Evolutionary conservation across 92 coral and sea anemone species (phyloP).

Genomic region (Umimayanthus chanpuru): DNA sequence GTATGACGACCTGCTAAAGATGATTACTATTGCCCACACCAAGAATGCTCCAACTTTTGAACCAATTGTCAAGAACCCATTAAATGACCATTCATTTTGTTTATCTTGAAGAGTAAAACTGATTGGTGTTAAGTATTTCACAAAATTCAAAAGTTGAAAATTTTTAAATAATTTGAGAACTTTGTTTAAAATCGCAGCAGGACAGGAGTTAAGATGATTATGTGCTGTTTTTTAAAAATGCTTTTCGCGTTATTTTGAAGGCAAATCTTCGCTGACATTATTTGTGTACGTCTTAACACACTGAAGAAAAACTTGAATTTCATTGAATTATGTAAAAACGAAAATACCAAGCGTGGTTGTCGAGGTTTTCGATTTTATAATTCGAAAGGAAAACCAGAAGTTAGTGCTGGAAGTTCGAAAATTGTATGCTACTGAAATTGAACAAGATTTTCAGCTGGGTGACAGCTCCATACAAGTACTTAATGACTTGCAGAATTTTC

Average conservation of each 20-base stretch:
- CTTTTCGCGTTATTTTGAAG: background rate
- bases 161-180: no score
- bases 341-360: background rate
- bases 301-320: no score
- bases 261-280: background rate
- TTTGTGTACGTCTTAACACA: no score
- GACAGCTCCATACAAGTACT: background rate
- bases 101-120: background rate
- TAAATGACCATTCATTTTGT: background rate
- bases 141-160: background rate
- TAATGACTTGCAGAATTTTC: no score
- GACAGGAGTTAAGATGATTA: background rate
- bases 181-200: background rate
- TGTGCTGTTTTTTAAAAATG: background rate
- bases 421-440: no score
- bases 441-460: no score
- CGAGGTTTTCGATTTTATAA: no score
- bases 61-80: background rate
- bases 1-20: conserved; percentile 51
- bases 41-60: background rate
- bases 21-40: background rate
- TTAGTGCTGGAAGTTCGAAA: background rate
- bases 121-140: background rate
- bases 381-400: background rate
- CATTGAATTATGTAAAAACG: background rate